These are phyloP conservation scores for Listrodromus nycthemerus DNA, from an alignment of 2,888 invertebrate species.

Conservation along the genomic window DNA sequence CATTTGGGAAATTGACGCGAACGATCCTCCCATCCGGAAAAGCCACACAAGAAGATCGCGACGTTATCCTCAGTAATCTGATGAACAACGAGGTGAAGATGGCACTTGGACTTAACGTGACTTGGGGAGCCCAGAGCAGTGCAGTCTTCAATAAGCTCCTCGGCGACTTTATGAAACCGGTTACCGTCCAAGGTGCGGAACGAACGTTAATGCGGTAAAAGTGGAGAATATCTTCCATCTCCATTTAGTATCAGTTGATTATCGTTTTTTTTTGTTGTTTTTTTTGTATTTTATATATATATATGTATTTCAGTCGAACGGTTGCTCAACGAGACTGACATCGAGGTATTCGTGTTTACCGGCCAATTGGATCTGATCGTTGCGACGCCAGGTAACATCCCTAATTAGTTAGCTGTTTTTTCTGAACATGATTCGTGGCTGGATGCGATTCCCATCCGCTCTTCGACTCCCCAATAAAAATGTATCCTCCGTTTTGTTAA, in stretches of 20 bases:
- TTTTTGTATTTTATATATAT: no score
- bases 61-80: conserved; percentile 84
- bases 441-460: background rate
- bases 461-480: conserved; percentile 4
- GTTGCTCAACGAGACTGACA: conserved; percentile 88
- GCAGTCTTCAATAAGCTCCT: conserved; percentile 87
- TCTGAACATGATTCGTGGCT: conserved; percentile 55
- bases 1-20: background rate
- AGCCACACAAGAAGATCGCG: conserved; percentile 74
- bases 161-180: conserved; percentile 93
- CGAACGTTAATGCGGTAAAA: conserved; percentile 6
- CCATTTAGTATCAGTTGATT: no score
- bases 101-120: conserved; percentile 85
- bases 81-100: conserved; percentile 91
- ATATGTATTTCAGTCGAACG: conserved; percentile 86
- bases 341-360: conserved; percentile 90
- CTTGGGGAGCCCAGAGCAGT: conserved; percentile 88
- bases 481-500: conserved; percentile 10
- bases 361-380: conserved; percentile 95
- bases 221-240: background rate
- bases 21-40: conserved; percentile 13
- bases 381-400: conserved; percentile 89
- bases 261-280: no score
- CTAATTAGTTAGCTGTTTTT: conserved; percentile 44
- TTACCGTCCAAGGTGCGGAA: conserved; percentile 87